Percentiles rank a stretch among this genome's conserved stretches.
Conservation (phyloP, 2,888 invertebrate genomes). For the Phanerotoma sp. region DNA sequence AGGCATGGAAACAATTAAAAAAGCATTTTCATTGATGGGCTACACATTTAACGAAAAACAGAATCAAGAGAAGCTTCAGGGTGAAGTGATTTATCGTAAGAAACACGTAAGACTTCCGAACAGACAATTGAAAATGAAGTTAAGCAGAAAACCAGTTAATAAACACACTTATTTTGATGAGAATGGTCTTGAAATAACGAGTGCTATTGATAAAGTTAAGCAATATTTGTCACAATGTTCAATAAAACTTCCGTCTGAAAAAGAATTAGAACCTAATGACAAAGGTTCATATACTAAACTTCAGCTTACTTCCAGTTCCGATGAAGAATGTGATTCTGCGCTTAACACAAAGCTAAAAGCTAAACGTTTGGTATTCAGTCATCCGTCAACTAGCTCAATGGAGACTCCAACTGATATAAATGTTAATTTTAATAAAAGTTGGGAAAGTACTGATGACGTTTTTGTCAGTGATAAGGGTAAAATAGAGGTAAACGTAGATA, state of each 20-base stretch:
- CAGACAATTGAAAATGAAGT: conserved; percentile 60
- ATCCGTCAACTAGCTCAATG: conserved; percentile 42
- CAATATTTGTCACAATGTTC: conserved; percentile 45
- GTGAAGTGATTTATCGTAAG: conserved; percentile 68
- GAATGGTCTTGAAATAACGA: conserved; percentile 63
- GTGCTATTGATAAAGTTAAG: conserved; percentile 54
- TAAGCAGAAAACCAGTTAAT: conserved; percentile 56
- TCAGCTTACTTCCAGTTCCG: conserved; percentile 52
- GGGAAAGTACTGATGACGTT: conserved; percentile 36
- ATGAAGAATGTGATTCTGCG: conserved; percentile 49
- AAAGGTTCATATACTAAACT: conserved; percentile 48
- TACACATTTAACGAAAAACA: conserved; percentile 48
- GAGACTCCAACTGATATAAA: conserved; percentile 40
- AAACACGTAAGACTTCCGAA: conserved; percentile 64
- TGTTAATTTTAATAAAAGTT: conserved; percentile 32
- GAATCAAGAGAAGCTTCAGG: conserved; percentile 53
- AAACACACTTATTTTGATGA: conserved; percentile 70
- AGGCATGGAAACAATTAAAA: conserved; percentile 63
- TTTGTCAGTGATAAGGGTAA: conserved; percentile 30
- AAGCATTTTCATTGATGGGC: conserved; percentile 69
- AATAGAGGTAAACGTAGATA: conserved; percentile 2
- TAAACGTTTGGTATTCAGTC: conserved; percentile 45
- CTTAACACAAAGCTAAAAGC: conserved; percentile 43
- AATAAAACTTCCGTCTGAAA: conserved; percentile 36
- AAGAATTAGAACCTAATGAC: conserved; percentile 42